Conservation (phyloP, 1,140 invertebrate species). For the Rhizoglyphus robini region DNA sequence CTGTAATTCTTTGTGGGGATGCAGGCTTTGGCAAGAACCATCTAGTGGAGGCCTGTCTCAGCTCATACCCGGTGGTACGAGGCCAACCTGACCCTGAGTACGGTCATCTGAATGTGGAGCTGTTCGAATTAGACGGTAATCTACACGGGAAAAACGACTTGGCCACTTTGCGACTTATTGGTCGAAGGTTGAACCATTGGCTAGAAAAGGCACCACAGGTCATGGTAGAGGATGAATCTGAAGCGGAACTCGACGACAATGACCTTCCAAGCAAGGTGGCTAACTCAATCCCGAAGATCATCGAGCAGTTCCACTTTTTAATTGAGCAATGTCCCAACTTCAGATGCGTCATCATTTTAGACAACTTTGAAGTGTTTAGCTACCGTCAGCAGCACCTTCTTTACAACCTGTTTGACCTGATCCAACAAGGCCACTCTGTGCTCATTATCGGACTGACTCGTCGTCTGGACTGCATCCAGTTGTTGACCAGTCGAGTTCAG, state of each 20-base stretch:
- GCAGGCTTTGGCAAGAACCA: background rate
- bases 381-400: conserved; percentile 17
- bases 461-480: conserved; percentile 4
- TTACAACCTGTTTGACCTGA: conserved; percentile 23
- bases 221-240: background rate
- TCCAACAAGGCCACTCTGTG: conserved; percentile 15
- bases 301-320: background rate
- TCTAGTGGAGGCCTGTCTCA: conserved; percentile 7
- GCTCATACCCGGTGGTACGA: background rate
- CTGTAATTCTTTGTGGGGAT: conserved; percentile 14
- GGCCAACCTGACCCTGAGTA: background rate
- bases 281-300: conserved; percentile 17
- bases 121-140: conserved; percentile 14
- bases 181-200: conserved; percentile 5
- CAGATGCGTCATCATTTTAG: conserved; percentile 20
- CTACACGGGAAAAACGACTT: conserved; percentile 15
- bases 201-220: background rate
- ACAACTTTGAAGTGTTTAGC: conserved; percentile 24
- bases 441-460: conserved; percentile 19
- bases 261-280: background rate
- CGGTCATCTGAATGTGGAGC: conserved; percentile 9
- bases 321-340: conserved; percentile 8
- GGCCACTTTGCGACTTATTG: conserved; percentile 8
- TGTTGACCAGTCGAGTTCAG: conserved; percentile 16
- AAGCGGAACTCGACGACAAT: background rate